phyloP scores from a whole-genome alignment of 2,888 invertebrate genomes.

The Gryllus longicercus region DNA sequence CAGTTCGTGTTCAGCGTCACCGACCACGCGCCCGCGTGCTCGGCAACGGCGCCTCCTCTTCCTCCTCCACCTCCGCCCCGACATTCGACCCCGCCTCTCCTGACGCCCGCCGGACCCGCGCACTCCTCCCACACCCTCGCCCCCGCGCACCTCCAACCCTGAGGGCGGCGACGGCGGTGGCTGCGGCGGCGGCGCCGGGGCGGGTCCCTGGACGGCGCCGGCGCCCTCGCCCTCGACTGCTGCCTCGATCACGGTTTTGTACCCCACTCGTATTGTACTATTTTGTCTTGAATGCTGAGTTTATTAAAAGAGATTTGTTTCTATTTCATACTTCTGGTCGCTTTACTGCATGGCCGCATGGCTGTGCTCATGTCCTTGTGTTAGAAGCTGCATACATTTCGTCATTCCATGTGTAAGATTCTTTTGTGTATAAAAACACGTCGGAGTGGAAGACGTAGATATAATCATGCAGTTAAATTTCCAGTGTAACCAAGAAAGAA shows the following conservation, averaged over 20 bases:
- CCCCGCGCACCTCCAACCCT: neutral
- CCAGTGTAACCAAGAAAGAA: too few relatives aligned
- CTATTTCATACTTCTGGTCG: neutral
- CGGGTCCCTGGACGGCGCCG: neutral
- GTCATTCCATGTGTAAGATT: too few relatives aligned
- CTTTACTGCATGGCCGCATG: too few relatives aligned
- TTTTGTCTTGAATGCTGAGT: slow-evolving; percentile 11
- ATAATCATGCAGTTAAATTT: too few relatives aligned
- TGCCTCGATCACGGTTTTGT: neutral
- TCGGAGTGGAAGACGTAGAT: too few relatives aligned
- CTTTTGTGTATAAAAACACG: too few relatives aligned
- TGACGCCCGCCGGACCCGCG: neutral
- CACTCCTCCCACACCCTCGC: neutral
- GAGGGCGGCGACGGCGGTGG: neutral
- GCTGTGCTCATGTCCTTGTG: too few relatives aligned
- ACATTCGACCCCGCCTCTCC: neutral
- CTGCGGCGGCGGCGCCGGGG: neutral
- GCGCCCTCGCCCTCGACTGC: too few relatives aligned
- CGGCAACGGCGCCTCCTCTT: neutral
- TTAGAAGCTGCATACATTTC: too few relatives aligned
- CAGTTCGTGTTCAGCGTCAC: slow-evolving; percentile 71
- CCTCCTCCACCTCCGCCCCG: neutral
- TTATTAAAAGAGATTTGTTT: slow-evolving; percentile 10
- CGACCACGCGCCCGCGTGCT: slow-evolving; percentile 25
- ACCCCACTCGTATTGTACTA: neutral